Evolutionary conservation across 2,113 vertebrate genomes (phyloP).

Genomic region (Chionis minor): DNA sequence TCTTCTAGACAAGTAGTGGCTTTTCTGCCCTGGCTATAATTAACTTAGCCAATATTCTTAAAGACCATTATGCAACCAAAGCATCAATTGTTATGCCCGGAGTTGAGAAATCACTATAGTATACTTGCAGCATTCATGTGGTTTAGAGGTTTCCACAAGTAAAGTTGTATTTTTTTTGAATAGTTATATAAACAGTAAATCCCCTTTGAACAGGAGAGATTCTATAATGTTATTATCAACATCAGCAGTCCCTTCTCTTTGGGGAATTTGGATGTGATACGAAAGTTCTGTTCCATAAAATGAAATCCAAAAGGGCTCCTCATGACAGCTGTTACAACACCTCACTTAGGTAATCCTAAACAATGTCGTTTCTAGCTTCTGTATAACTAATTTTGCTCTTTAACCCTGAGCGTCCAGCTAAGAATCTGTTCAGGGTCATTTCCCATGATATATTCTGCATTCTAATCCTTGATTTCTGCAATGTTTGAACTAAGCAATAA

Average conservation of each 20-base stretch:
- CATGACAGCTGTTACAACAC: neutral
- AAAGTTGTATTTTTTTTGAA: neutral
- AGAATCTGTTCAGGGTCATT: neutral
- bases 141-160: neutral
- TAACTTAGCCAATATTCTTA: neutral
- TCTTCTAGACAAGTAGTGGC: neutral
- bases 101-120: neutral
- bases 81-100: neutral
- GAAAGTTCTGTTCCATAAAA: neutral
- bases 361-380: neutral
- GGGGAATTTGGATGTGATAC: neutral
- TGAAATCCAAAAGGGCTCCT: neutral
- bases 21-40: neutral
- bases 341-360: neutral
- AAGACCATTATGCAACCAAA: neutral
- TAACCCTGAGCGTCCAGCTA: neutral
- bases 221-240: neutral
- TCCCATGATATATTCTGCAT: neutral
- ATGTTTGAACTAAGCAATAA: neutral
- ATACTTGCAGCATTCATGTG: neutral
- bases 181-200: neutral
- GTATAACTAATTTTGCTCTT: neutral
- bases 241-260: neutral
- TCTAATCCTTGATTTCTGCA: neutral
- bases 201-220: neutral